Percentiles rank a stretch among this genome's conserved stretches.
Conservation (phyloP, 2,113 vertebrate species). For the Tricholaema leucomelas region DNA sequence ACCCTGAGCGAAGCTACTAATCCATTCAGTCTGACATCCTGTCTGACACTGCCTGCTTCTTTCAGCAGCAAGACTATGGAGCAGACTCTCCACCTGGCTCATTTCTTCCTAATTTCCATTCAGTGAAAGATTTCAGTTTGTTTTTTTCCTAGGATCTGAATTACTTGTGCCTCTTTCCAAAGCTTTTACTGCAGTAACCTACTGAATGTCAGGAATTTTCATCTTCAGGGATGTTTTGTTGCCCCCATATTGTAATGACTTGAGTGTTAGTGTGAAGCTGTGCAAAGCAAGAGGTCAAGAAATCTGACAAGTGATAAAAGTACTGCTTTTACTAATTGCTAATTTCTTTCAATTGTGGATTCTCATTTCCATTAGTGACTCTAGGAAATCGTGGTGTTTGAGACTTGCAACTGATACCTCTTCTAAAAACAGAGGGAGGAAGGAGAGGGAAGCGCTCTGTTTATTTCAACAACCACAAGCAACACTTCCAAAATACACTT, state of each 20-base stretch:
- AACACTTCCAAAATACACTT: constrained; percentile 51
- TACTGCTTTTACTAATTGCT: not conserved
- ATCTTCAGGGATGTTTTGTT: not conserved
- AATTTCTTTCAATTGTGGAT: not conserved
- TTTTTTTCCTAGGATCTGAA: not conserved
- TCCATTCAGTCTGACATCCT: not conserved
- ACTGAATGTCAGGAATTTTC: not conserved
- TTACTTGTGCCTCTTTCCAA: not conserved
- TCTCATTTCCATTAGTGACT: not conserved
- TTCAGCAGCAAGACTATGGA: not conserved
- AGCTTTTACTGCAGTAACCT: not conserved
- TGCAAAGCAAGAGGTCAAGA: not conserved
- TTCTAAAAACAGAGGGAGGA: constrained; percentile 23
- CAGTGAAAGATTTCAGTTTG: not conserved
- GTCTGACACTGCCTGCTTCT: not conserved
- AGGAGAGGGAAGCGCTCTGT: not conserved
- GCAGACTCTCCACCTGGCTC: not conserved
- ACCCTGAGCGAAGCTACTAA: not conserved
- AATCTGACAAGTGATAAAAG: not conserved
- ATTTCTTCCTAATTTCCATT: not conserved
- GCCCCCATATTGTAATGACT: not conserved
- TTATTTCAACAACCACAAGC: constrained; percentile 38
- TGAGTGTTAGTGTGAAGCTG: not conserved
- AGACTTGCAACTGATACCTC: constrained; percentile 31
- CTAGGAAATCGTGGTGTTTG: not conserved